phyloP scores from a whole-genome alignment of 2,888 invertebrate genomes.

The Anodontia alba region DNA sequence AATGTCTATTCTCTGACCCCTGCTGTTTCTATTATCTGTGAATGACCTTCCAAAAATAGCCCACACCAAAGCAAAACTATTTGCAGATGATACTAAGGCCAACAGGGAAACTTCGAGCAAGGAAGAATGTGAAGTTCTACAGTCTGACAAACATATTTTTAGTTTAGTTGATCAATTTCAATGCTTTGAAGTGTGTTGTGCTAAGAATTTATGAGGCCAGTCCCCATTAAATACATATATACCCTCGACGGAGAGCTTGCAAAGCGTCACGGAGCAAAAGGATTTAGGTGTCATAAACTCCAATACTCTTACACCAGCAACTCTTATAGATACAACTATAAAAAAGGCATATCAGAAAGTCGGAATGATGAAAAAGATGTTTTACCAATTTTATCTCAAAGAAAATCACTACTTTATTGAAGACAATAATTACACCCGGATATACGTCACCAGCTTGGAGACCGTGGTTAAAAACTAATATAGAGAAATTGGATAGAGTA shows the following conservation, averaged over 20 bases:
- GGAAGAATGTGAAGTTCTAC: not conserved
- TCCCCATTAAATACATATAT: not conserved
- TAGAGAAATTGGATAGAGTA: not conserved
- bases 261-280: not conserved
- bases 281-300: not conserved
- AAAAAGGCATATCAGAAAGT: not conserved
- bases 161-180: not conserved
- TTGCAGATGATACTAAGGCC: not conserved
- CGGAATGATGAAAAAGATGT: not conserved
- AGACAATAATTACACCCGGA: not conserved
- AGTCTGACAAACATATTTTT: not conserved
- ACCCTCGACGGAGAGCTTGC: not conserved
- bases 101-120: not conserved
- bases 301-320: not conserved
- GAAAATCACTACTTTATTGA: conserved; percentile 1
- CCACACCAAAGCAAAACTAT: not conserved
- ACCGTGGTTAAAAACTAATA: not conserved
- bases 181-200: no score
- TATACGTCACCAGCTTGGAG: not conserved
- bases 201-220: not conserved
- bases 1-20: not conserved
- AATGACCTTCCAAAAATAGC: not conserved
- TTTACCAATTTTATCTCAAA: not conserved
- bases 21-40: not conserved
- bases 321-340: not conserved